Base-by-base conservation (phyloP, 2,113 vertebrate genomes). In the Nematolebias whitei region DNA sequence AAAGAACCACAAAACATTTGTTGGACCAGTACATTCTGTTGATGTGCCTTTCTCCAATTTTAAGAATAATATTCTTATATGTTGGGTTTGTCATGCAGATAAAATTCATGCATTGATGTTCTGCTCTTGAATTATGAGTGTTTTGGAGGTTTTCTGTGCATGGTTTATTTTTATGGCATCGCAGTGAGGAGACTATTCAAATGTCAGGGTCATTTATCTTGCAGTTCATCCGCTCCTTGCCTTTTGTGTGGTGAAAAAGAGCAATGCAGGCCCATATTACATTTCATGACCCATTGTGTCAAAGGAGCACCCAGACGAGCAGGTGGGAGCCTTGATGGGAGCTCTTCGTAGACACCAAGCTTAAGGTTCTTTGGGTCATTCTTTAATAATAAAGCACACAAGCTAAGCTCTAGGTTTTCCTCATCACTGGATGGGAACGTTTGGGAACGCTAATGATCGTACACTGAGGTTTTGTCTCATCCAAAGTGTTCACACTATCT, bases 301-400 rank as follows among this genome's bases (percentile, higher is more conserved):
- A 75, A 79, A 87, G 86, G 84, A 82, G 86, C 83, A 90, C 89
- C 88, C 85, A 90, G 76, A 86, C 78, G 92, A 94, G 92, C 94
- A 95, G 95, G 94, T 95, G 94, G 94, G 88, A 92, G 88, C 89
- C 92, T 91, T 92, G 92, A 92, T 90, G 91, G 91, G 89, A 92
- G 92, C 92, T 94, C 91, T 91, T 92, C 90, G 79, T 90, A 78
- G 80, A 71, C 73, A 54, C 75, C 90, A 92, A 93, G 91, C 89
- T 91, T 88, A 87, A 93, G 94, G 87, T 87, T 91, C 63, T 84
- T 89, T 72, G 80, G 87, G 87, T 51, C 45, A 38, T 89, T 89
- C 93, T 95, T 95, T 87, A 86, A 87, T 87, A 86, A 87, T 75
- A 88, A 90, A 86, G 86, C 91, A 89, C 70, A 88, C 89, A 89